A percentile compares a stretch with the other conserved stretches of the same genome.
Evolutionary conservation across 2,888 invertebrate genomes (phyloP).

Genomic region (Odontocolon sp.): DNA sequence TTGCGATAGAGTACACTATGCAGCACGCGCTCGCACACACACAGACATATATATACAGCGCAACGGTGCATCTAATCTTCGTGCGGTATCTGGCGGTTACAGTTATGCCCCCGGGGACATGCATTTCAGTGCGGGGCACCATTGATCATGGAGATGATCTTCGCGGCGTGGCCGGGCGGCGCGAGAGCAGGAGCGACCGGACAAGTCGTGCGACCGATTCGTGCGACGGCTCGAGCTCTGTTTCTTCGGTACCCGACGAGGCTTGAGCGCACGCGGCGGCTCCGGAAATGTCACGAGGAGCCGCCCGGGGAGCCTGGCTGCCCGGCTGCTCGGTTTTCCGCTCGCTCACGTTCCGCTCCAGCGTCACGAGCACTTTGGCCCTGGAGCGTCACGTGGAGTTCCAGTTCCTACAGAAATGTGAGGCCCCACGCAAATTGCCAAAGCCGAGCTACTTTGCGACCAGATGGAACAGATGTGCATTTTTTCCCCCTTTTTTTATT

Average conservation of each 20-base stretch:
- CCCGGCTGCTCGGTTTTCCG: slow-evolving; percentile 3
- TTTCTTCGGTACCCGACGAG: slow-evolving; percentile 5
- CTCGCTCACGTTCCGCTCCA: slow-evolving; percentile 9
- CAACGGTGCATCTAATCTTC: slow-evolving; percentile 77
- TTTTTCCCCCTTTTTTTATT: slow-evolving; percentile 14
- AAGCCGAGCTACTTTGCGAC: slow-evolving; percentile 5
- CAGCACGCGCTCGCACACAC: slow-evolving; percentile 60
- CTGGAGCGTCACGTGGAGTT: slow-evolving; percentile 48
- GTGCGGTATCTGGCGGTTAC: slow-evolving; percentile 71
- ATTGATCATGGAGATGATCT: slow-evolving; percentile 76
- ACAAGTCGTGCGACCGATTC: slow-evolving; percentile 75
- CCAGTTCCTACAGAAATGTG: slow-evolving; percentile 17
- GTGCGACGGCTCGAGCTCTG: slow-evolving; percentile 63
- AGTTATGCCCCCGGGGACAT: slow-evolving; percentile 76
- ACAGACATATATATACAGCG: no score
- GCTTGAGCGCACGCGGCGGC: slow-evolving; percentile 34
- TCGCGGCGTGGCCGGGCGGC: slow-evolving; percentile 55
- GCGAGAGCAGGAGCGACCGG: slow-evolving; percentile 57
- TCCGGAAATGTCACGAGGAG: slow-evolving; percentile 60
- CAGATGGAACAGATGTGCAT: background rate
- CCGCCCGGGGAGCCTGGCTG: slow-evolving; percentile 46
- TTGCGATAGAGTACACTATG: background rate
- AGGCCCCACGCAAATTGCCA: slow-evolving; percentile 26
- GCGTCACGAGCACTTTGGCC: slow-evolving; percentile 48
- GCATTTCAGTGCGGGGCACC: slow-evolving; percentile 67